These are phyloP conservation scores for Anneissia japonica DNA, from an alignment of 35 echinoderm and acorn worm genomes.

Conservation along the genomic window DNA sequence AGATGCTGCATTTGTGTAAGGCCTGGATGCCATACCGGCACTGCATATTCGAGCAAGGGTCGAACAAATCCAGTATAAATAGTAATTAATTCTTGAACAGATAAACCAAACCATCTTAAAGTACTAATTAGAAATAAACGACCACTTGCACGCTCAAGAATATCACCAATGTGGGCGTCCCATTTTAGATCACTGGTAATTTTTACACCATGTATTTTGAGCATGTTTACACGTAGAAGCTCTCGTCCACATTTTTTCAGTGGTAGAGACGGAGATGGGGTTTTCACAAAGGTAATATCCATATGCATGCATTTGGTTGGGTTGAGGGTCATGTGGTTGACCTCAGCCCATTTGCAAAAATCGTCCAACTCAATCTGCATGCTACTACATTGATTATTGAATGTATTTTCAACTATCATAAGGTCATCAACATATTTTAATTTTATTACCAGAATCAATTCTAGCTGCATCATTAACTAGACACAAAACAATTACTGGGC, in stretches of 20 bases:
- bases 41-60: slow-evolving; percentile 22
- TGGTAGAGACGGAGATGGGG: neutral
- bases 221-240: neutral
- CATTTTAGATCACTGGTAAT: slow-evolving; percentile 1
- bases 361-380: slow-evolving; percentile 23
- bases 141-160: slow-evolving; percentile 3
- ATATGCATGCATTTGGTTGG: slow-evolving; percentile 32
- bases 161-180: neutral
- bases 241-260: neutral
- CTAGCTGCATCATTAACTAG: slow-evolving; percentile 49
- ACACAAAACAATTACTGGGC: slow-evolving; percentile 33
- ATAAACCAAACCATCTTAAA: slow-evolving; percentile 18
- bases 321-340: slow-evolving; percentile 36
- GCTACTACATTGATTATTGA: neutral
- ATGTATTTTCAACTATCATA: slow-evolving; percentile 24
- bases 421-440: slow-evolving; percentile 75
- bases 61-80: slow-evolving; percentile 20
- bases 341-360: slow-evolving; percentile 20
- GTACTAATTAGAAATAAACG: slow-evolving; percentile 3
- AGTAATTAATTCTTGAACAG: slow-evolving; percentile 16
- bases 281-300: slow-evolving; percentile 8
- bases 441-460: neutral
- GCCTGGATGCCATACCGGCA: slow-evolving; percentile 40
- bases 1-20: slow-evolving; percentile 5
- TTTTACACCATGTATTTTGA: neutral